Conservation (phyloP, 2,888 invertebrate species). For the Griposia aprilina region DNA sequence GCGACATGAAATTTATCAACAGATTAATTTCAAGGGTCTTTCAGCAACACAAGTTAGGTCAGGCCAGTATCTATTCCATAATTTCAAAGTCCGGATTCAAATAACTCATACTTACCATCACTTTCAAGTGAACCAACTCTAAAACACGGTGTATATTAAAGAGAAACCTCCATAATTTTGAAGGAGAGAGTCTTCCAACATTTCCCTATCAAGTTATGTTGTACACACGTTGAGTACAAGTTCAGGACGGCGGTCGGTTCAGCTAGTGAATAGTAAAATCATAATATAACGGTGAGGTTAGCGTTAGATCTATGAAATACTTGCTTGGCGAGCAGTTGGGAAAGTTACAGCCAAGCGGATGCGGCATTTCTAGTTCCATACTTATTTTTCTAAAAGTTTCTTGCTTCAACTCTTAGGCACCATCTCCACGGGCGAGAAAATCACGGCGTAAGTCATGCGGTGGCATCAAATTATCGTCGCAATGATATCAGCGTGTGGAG, state of each 20-base stretch:
- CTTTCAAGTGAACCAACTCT: conserved; percentile 7
- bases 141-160: conserved; percentile 14
- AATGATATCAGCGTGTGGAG: neutral
- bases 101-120: conserved; percentile 24
- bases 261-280: conserved; percentile 54
- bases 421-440: too few relatives aligned
- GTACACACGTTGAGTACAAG: conserved; percentile 39
- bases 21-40: neutral
- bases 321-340: neutral
- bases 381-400: neutral
- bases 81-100: neutral
- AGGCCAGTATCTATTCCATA: neutral
- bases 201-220: conserved; percentile 38
- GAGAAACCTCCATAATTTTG: conserved; percentile 48
- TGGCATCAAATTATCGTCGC: neutral
- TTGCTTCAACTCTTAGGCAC: neutral
- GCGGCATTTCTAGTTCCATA: conserved; percentile 6
- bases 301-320: conserved; percentile 51
- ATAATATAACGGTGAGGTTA: conserved; percentile 51
- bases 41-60: neutral
- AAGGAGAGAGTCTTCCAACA: conserved; percentile 47
- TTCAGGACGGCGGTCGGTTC: conserved; percentile 32
- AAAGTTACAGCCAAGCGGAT: neutral
- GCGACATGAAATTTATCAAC: neutral
- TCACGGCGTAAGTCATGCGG: neutral